These are phyloP conservation scores for Ovibos moschatus DNA, from an alignment of 2,113 vertebrate genomes.

Conservation along the genomic window DNA sequence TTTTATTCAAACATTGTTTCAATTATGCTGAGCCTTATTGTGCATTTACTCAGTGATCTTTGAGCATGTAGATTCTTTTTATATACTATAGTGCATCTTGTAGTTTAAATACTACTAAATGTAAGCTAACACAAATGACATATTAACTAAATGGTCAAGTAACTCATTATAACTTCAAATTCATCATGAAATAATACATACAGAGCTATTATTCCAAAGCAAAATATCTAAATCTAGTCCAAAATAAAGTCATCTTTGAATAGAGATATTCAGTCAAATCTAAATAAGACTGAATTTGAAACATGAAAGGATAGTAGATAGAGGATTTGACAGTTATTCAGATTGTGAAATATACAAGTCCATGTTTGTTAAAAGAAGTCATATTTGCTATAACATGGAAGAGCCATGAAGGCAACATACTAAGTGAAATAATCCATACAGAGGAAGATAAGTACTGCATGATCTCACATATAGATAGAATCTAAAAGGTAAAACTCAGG, in stretches of 20 bases:
- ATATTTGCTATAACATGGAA: neutral
- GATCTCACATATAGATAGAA: neutral
- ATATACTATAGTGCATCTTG: accelerated
- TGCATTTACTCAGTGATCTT: neutral
- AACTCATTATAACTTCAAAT: neutral
- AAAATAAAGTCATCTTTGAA: neutral
- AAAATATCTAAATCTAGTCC: neutral
- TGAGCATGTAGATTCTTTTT: neutral
- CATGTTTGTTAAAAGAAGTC: neutral
- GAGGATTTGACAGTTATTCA: neutral
- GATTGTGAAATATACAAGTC: neutral
- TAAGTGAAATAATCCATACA: neutral
- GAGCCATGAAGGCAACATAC: neutral
- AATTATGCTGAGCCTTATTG: neutral
- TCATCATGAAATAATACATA: neutral
- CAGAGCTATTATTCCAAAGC: neutral
- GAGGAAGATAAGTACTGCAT: neutral
- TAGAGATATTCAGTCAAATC: neutral
- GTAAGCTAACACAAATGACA: neutral
- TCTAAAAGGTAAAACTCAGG: neutral
- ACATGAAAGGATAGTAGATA: neutral
- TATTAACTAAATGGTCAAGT: neutral
- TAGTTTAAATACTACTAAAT: neutral
- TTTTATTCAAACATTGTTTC: neutral
- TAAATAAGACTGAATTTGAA: neutral